A percentile compares a stretch with the other conserved stretches of the same genome.
Conservation (phyloP, 2,888 invertebrate species). For the Panopea generosa region DNA sequence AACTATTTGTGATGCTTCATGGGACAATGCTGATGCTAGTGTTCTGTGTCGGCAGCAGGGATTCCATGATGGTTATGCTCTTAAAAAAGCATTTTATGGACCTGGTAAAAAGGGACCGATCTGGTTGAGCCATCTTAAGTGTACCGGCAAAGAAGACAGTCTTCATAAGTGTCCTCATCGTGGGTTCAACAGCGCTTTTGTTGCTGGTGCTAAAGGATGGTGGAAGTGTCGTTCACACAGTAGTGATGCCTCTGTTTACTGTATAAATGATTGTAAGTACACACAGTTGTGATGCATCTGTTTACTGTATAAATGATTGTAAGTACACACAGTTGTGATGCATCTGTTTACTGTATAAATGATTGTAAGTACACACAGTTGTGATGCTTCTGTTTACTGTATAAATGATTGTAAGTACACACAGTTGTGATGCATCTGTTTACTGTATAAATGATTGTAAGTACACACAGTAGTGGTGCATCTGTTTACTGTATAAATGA, state of each 20-base stretch:
- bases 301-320: no score
- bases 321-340: no score
- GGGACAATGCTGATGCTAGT: conserved; percentile 89
- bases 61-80: conserved; percentile 73
- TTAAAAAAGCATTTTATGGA: conserved; percentile 66
- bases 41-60: conserved; percentile 85
- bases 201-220: conserved; percentile 57
- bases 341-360: no score
- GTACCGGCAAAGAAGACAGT: conserved; percentile 71
- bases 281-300: no score
- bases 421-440: no score
- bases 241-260: conserved; percentile 77
- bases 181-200: conserved; percentile 71
- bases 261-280: conserved; percentile 75
- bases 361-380: no score
- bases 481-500: no score
- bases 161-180: conserved; percentile 76
- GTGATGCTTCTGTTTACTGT: no score
- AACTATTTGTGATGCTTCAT: conserved; percentile 91
- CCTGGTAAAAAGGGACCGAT: conserved; percentile 76
- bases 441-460: no score
- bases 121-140: conserved; percentile 80
- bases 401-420: no score
- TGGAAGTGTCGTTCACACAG: conserved; percentile 71
- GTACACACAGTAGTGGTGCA: no score